These are phyloP conservation scores for Pseudolycoriella hygida DNA, from an alignment of 2,888 invertebrate genomes.

Conservation along the genomic window DNA sequence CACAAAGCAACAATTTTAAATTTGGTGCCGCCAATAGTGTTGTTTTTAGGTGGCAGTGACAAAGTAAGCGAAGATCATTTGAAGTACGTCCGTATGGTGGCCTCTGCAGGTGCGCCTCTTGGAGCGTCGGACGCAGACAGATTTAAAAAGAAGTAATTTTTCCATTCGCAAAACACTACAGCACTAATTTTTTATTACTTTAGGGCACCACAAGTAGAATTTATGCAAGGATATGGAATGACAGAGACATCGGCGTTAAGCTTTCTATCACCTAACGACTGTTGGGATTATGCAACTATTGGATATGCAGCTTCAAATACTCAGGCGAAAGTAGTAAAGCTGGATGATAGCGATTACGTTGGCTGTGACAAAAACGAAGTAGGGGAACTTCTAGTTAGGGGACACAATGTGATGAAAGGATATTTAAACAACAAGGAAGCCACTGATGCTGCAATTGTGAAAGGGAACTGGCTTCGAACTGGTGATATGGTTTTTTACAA, in stretches of 20 bases:
- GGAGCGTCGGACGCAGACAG: constrained; percentile 22
- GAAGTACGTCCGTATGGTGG: constrained; percentile 16
- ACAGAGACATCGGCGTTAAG: constrained; percentile 43
- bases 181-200: not conserved
- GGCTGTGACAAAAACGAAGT: constrained; percentile 22
- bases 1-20: constrained; percentile 46
- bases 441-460: constrained; percentile 41
- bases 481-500: constrained; percentile 44
- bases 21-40: constrained; percentile 64
- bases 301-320: constrained; percentile 41
- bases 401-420: constrained; percentile 59
- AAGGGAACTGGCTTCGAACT: constrained; percentile 45
- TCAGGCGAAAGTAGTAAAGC: constrained; percentile 36
- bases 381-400: constrained; percentile 49
- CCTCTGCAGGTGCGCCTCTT: constrained; percentile 27
- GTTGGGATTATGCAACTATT: constrained; percentile 13
- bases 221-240: constrained; percentile 41
- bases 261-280: constrained; percentile 16
- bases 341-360: constrained; percentile 24
- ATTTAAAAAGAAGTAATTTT: constrained; percentile 26
- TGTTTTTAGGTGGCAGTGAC: constrained; percentile 48
- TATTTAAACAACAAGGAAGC: constrained; percentile 51
- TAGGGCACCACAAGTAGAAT: constrained; percentile 16
- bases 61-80: constrained; percentile 21
- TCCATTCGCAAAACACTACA: constrained; percentile 7